Evolutionary conservation across 2,888 invertebrate species (phyloP), one percentile per base, ranked within the genome.

Genomic region (Hemistola chrysoprasaria): DNA sequence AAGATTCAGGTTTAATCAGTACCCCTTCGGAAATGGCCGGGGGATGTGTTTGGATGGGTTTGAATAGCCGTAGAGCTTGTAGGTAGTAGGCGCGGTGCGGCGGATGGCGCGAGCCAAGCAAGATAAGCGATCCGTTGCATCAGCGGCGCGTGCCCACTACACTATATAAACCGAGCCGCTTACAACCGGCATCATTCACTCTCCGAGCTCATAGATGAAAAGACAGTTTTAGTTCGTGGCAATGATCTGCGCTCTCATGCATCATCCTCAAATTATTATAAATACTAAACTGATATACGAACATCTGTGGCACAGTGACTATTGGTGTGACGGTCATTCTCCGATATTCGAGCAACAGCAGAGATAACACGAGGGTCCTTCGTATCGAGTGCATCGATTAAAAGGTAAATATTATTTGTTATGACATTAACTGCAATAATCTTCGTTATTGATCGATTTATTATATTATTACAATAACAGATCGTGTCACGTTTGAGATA

Each of bases 301-400:
- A 78, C 85, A 84, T 78, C 81, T 78, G 85, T 88, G 88, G 88
- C 77, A 83, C 64, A 85, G 86, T 87, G 87, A 88, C 68, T 85
- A 87, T 70, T 84, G 78, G 78, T 83, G 87, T 69, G 79, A 81
- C 59, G 81, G 85, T 63, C 82, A 86, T 77, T 83, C 85, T 39
- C 87, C 87, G 57, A 72, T 77, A 50, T 87, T 83, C 65, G 82
- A 87, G 48, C 73, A 83, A 53, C 88, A 87, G 51, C 82, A 86
- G 47, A 86, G 86, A 80, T 87, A 88, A 65, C 82, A 61, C 62
- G 33, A 63, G n/a, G n/a, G 61, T 53, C 64, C 64, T 68, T 62
- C 56, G 46, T 53, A 69, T 69, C 71, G 55, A 74, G 74, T 72
- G 71, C 71, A 72, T 65, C 69, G 71, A 78, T 75, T 69, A 72